A percentile compares a stretch with the other conserved stretches of the same genome.
Evolutionary conservation across 2,113 vertebrate genomes (phyloP).

Genomic region (Butastur rufipennis): DNA sequence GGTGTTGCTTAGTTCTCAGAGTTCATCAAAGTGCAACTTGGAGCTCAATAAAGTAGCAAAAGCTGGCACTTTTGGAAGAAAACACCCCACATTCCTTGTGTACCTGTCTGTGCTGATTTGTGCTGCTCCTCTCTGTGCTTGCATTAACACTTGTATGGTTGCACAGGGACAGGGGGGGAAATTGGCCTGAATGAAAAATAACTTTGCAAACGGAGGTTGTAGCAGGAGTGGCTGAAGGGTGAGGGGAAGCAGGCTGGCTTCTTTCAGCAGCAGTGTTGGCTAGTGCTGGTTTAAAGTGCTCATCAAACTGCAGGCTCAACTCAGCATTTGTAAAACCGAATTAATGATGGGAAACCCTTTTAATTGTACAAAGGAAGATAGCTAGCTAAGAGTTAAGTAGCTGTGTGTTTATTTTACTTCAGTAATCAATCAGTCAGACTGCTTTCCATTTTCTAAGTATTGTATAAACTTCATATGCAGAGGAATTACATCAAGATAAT

Average conservation of each 20-base stretch:
- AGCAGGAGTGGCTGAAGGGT: background rate
- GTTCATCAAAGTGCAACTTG: background rate
- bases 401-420: conserved; percentile 45
- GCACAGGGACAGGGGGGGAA: background rate
- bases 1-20: background rate
- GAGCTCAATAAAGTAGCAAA: background rate
- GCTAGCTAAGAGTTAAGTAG: conserved; percentile 31
- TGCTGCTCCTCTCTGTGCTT: background rate
- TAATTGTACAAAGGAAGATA: background rate
- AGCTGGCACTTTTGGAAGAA: background rate
- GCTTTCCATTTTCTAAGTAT: conserved; percentile 26
- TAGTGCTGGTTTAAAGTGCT: background rate
- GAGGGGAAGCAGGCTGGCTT: background rate
- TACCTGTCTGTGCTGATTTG: background rate
- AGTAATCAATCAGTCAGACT: conserved; percentile 33
- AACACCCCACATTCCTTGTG: background rate
- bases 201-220: fast-evolving
- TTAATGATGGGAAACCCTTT: conserved; percentile 9
- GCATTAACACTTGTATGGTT: background rate
- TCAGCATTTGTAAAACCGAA: background rate
- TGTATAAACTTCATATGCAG: conserved; percentile 29
- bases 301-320: background rate
- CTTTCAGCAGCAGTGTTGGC: background rate
- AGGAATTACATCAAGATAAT: conserved; percentile 3
- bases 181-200: background rate